Evolutionary conservation across 1,140 invertebrate species (phyloP), one percentile per base, ranked within the genome.

Genomic region (Pygmarrhopalites habei): DNA sequence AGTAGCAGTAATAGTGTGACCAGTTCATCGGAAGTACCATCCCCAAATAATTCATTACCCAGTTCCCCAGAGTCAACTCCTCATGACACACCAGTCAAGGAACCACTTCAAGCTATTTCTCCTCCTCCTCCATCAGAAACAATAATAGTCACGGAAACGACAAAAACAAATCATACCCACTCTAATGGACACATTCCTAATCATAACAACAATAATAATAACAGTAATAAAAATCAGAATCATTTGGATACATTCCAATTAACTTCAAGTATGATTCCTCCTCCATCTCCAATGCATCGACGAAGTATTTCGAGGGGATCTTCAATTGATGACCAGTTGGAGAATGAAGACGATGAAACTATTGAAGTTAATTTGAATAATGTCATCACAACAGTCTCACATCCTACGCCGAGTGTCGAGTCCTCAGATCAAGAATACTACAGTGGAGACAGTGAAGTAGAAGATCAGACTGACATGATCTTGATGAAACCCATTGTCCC

Each of bases 391-490:
- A 52, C 32, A 52, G 29, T 12, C 5, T 60, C 1, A 56, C 32
- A 15, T 35, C 32, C 57, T 32, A n/a, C n/a, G n/a, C 47, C 49
- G 17, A 67, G 35, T 44, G n/a, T 17, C 2, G 46, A 44, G 0
- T 58, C 43, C 29, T 70, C 69, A 15, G 69, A 70, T 7, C 32
- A 35, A 35, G 63, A 64, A 59, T 70, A 65, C 28, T 70, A 70
- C 58, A 70, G 69, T 52, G 69, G 69, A 1, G 69, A 70, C 57
- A 70, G 69, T 56, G 69, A 70, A 12, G 49, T 58, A 17, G 68
- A 70, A 23, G 65, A 59, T 2, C 43, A 60, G 17, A 28, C 2
- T 35, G 32, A 35, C 32, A 35, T 35, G 32, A 35, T 15, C 15
- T 35, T 35, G 32, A 35, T 35, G 32, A 35, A 35, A 35, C 5